A percentile compares a stretch with the other conserved stretches of the same genome.
Evolutionary conservation across 2,888 invertebrate genomes (phyloP).

Genomic region (Pterobdella sp.): DNA sequence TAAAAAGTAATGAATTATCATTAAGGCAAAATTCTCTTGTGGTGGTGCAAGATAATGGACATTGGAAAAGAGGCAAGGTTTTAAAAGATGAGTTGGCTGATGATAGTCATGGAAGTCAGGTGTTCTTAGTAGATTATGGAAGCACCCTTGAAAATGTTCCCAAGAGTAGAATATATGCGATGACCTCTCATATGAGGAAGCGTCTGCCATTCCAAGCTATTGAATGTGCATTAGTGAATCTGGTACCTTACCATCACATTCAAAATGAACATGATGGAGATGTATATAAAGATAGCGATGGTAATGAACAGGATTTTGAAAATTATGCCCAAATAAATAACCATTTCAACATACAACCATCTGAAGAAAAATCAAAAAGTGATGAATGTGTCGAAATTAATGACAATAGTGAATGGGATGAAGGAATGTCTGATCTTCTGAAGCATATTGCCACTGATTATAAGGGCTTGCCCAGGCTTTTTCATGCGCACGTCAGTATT

Average conservation of each 20-base stretch:
- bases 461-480: no score
- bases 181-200: constrained; percentile 55
- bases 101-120: not conserved
- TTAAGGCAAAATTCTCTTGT: not conserved
- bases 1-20: not conserved
- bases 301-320: not conserved
- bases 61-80: constrained; percentile 47
- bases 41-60: constrained; percentile 27
- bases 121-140: constrained; percentile 62
- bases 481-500: no score
- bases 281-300: constrained; percentile 1
- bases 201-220: constrained; percentile 61
- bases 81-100: constrained; percentile 52
- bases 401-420: no score
- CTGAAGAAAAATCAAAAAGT: not conserved
- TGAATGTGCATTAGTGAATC: constrained; percentile 53
- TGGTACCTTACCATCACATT: constrained; percentile 14
- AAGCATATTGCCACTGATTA: no score
- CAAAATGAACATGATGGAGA: not conserved
- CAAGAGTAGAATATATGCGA: constrained; percentile 52
- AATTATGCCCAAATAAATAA: no score
- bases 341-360: not conserved
- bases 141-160: constrained; percentile 54
- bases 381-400: not conserved
- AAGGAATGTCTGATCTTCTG: no score